Evolutionary conservation across 2,113 vertebrate species (phyloP).

Genomic region (Cisticola juncidis): DNA sequence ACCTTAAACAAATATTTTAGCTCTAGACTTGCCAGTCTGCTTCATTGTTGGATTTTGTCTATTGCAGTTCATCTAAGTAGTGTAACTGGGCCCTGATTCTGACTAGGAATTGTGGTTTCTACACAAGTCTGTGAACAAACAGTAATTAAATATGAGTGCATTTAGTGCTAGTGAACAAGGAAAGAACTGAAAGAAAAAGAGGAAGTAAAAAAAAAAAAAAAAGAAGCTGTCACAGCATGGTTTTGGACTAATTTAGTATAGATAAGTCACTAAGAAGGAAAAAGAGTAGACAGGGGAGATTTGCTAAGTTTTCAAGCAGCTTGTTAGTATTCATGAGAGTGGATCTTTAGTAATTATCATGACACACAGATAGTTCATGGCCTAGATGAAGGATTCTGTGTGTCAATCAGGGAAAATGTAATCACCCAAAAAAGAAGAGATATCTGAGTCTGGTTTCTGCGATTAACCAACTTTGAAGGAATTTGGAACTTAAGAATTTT

Average conservation of each 20-base stretch:
- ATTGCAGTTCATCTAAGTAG: not conserved
- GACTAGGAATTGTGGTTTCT: not conserved
- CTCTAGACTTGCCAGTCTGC: not conserved
- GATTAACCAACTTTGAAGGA: conserved; percentile 47
- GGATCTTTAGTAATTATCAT: conserved; percentile 39
- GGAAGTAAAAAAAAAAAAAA: not conserved
- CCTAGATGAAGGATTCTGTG: conserved; percentile 46
- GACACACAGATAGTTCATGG: conserved; percentile 59
- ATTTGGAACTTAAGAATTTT: conserved; percentile 18
- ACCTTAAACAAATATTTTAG: not conserved
- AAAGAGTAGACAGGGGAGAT: not conserved
- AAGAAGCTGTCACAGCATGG: not conserved
- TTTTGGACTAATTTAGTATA: not conserved
- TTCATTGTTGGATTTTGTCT: not conserved
- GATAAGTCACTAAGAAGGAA: conserved; percentile 18
- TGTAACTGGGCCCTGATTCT: not conserved
- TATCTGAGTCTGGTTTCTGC: conserved; percentile 25
- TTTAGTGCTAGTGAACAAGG: not conserved
- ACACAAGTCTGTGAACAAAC: not conserved
- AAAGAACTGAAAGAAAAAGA: not conserved
- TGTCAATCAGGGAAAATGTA: conserved; percentile 58
- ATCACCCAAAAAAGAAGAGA: conserved; percentile 55
- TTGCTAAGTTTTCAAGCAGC: not conserved
- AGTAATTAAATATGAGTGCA: not conserved
- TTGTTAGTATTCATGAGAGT: conserved; percentile 57